Evolutionary conservation across 2,888 invertebrate genomes (phyloP).

Genomic region (Trachelus tabidus): DNA sequence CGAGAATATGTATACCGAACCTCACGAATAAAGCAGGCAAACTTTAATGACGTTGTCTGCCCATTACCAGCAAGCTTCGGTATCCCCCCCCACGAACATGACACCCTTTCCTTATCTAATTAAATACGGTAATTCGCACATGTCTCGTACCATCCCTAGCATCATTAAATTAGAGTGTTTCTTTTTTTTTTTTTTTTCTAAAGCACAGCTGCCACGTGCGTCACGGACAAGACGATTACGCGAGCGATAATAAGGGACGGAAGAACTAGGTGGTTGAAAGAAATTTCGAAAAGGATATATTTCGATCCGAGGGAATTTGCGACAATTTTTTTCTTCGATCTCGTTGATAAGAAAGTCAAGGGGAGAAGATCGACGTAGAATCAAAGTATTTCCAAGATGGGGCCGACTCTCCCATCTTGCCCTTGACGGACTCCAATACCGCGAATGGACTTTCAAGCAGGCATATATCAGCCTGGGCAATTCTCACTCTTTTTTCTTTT

Average conservation of each 20-base stretch:
- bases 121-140: background rate
- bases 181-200: background rate
- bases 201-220: background rate
- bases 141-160: background rate
- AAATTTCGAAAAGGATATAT: background rate
- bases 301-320: too few species aligned
- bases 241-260: background rate
- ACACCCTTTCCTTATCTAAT: background rate
- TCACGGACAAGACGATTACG: background rate
- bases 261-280: background rate
- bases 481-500: constrained; percentile 23
- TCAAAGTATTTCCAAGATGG: constrained; percentile 23
- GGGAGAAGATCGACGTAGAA: constrained; percentile 29
- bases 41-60: background rate
- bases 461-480: constrained; percentile 55
- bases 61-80: background rate
- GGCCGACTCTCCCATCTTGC: background rate
- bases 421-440: constrained; percentile 53
- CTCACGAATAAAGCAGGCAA: background rate
- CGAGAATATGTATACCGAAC: background rate
- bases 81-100: background rate
- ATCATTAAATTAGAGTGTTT: background rate
- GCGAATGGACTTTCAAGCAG: constrained; percentile 65
- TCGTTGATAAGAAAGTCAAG: background rate
- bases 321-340: background rate